These are phyloP conservation scores for Rhaphigaster nebulosa DNA, from an alignment of 2,888 invertebrate genomes.

Conservation along the genomic window DNA sequence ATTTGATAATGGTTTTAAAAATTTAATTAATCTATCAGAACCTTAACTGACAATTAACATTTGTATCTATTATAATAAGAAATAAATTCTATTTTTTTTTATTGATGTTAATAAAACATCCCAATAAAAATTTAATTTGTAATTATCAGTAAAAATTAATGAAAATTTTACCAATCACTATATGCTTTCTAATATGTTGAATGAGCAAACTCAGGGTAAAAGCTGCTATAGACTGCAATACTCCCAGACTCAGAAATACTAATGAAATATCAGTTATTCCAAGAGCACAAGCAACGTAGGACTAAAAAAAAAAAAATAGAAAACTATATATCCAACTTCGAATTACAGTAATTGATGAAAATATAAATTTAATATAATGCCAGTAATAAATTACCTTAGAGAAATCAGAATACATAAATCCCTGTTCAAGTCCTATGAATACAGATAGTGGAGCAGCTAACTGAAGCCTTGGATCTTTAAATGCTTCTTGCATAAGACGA, in stretches of 20 bases:
- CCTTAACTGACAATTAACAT: too few relatives aligned
- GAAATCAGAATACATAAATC: constrained; percentile 87
- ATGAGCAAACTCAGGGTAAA: constrained; percentile 86
- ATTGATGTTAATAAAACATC: not conserved
- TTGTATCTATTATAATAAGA: not conserved
- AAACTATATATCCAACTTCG: not conserved
- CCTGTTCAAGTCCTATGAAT: constrained; percentile 87
- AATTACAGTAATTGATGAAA: not conserved
- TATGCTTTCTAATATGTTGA: constrained; percentile 80
- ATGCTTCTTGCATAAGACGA: constrained; percentile 71
- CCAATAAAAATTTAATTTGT: not conserved
- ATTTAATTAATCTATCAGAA: too few relatives aligned
- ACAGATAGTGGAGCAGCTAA: constrained; percentile 83
- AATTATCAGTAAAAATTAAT: not conserved
- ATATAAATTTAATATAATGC: not conserved
- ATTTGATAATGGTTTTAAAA: too few relatives aligned
- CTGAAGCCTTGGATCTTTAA: constrained; percentile 76
- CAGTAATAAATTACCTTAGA: constrained; percentile 75
- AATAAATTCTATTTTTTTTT: not conserved
- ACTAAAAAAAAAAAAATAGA: constrained; percentile 71
- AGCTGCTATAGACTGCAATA: constrained; percentile 82
- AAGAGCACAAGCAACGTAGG: constrained; percentile 85
- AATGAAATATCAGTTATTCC: constrained; percentile 82
- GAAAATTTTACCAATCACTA: constrained; percentile 76
- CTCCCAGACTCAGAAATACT: constrained; percentile 81